These are phyloP conservation scores for Bovichtus diacanthus DNA, from an alignment of 2,797 vertebrate species.

Conservation along the genomic window DNA sequence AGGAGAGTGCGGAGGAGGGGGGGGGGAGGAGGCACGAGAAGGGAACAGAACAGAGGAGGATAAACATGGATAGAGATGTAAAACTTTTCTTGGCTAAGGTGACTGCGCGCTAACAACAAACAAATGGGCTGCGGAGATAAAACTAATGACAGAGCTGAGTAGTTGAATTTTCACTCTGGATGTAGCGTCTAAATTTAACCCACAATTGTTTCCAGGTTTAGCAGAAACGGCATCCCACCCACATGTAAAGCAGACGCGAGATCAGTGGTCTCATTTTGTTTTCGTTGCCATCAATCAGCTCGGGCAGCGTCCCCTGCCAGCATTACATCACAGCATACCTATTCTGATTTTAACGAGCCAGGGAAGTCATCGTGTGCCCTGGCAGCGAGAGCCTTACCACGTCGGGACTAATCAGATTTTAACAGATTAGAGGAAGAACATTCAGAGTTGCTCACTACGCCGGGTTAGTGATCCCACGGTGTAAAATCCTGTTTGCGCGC, in stretches of 20 bases:
- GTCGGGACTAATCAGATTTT: constrained; percentile 60
- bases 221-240: constrained; percentile 64
- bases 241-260: constrained; percentile 65
- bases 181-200: constrained; percentile 71
- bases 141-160: constrained; percentile 68
- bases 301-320: constrained; percentile 63
- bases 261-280: constrained; percentile 61
- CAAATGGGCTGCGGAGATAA: constrained; percentile 62
- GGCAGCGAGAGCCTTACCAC: constrained; percentile 51
- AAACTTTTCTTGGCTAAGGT: constrained; percentile 69
- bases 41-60: constrained; percentile 27
- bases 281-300: constrained; percentile 71
- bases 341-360: constrained; percentile 56
- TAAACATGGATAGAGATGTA: constrained; percentile 67
- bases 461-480: constrained; percentile 41
- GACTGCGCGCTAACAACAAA: constrained; percentile 66
- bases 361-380: constrained; percentile 52
- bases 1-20: constrained; percentile 7
- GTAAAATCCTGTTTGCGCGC: constrained; percentile 57
- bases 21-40: constrained; percentile 1
- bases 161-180: constrained; percentile 60
- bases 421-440: constrained; percentile 64
- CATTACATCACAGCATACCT: constrained; percentile 76
- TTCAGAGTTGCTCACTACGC: constrained; percentile 53
- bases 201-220: constrained; percentile 77